Evolutionary conservation across 2,797 vertebrate species (phyloP), one percentile per base, ranked within the genome.

Genomic region (Mormyrops attenuatus): DNA sequence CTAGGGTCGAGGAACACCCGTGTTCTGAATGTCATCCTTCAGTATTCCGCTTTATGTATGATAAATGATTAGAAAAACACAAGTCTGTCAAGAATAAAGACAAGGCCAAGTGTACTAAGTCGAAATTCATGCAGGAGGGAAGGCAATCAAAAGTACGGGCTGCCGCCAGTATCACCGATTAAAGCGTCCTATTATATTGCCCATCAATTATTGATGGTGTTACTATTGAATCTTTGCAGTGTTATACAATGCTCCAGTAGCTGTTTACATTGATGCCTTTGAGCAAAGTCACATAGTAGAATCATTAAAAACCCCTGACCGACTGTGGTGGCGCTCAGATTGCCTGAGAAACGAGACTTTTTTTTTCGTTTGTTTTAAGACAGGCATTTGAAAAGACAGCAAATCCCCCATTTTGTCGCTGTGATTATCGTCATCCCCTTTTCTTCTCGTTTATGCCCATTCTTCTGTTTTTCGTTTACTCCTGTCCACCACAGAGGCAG

Each of bases 181-280:
- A 26, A 34, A 17, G 15, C 7, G 11, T 80, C 50, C 49, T 52
- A 22, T 53, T 89, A 44, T 89, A 87, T 49, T 55, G 52, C 20
- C 66, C 49, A 84, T 57, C 82, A 57, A 85, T 63, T 47, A 85
- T 57, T 85, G 80, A 89, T 63, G 55, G 53, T 63, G 55, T 86
- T 89, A 69, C 44, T 63, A 38, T 66, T 85, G 55, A 86, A 66
- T 60, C 85, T 52, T 66, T 52, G 22, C 44, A 38, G 88, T 47
- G 80, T 89, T 85, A 84, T 20, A 57, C 80, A 60, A 57, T 49
- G 55, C 30, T 41, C n/a, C 9, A n/a, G 80, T 69, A 3, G 13
- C 80, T 55, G 52, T 89, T 41, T 80, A 82, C 73, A 55, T 38
- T 63, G 47, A 85, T 85, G 88, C 80, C 88, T 85, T 38, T 38